Base-by-base conservation (phyloP, 2,797 vertebrate genomes). In the Phaenicophaeus curvirostris region DNA sequence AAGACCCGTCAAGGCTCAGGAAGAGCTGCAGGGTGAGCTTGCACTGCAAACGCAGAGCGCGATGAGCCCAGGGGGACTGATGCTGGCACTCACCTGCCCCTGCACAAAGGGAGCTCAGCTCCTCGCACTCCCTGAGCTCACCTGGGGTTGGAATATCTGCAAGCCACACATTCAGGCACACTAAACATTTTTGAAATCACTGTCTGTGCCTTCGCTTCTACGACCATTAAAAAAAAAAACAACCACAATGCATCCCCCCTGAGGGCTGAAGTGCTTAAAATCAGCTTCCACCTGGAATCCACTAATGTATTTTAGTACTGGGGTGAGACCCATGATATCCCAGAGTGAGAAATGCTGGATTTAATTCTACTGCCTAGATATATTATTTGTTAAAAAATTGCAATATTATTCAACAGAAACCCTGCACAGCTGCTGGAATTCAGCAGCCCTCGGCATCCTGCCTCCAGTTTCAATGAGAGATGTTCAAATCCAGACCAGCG, bases 111-210 rank as follows among this genome's bases (percentile, higher is more conserved):
- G 23, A 50, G 16, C 51, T 42, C 59, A 73, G 75, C 50, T 46
- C 39, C n/a, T 13, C 2, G 1, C 21, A 1, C 5, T 24, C 27
- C 42, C 79, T 5, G 37, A 54, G 53, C 41, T 69, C 42, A 7
- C 11, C 19, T 55, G 2, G 0, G 0, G 8, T 0, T 1, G 0
- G 6, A 76, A 48, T 0, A n/a, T 50, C 37, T 35, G 8, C 30
- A 42, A 85, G 28, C 4, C 10, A 0, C 2, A 12, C 4, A 8
- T 44, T 74, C 35, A 33, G 35, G n/a, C 15, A 54, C 39, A 58
- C 25, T 42, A 41, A 79, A 57, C 54, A 39, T 20, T 72, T 63
- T 35, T 48, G 35, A 85, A 87, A 94, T n/a, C 42, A 13, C 18
- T 76, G 54, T 39, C 11, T 0, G 8, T 7, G 30, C 51, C 33